Evolutionary conservation across 2,797 vertebrate species (phyloP).

Genomic region (Acropternis orthonyx): DNA sequence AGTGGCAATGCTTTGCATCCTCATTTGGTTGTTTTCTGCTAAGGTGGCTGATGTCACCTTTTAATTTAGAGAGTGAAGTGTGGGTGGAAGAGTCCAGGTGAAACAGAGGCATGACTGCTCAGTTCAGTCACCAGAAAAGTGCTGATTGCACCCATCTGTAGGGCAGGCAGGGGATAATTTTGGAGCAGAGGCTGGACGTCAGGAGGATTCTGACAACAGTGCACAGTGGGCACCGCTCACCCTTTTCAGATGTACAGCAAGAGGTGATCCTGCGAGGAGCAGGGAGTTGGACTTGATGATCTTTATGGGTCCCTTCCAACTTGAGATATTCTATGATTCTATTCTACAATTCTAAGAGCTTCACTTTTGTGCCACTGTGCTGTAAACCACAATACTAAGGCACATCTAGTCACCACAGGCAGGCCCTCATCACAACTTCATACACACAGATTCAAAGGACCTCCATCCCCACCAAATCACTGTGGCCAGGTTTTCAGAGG

Average conservation of each 20-base stretch:
- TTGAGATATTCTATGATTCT: not conserved
- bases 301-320: not conserved
- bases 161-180: constrained; percentile 5
- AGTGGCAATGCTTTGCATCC: not conserved
- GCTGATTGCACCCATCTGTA: not conserved
- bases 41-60: not conserved
- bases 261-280: not conserved
- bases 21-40: not conserved
- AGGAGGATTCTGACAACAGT: not conserved
- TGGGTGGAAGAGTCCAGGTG: not conserved
- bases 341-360: not conserved
- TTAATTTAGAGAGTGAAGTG: not conserved
- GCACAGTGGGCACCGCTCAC: not conserved
- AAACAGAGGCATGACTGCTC: not conserved
- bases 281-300: not conserved
- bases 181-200: not conserved
- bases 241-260: not conserved
- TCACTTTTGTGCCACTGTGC: not conserved
- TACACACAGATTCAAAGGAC: not conserved
- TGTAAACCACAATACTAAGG: not conserved
- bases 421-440: not conserved
- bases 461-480: not conserved
- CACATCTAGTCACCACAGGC: not conserved
- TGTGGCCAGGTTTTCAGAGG: not conserved
- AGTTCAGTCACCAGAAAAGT: constrained; percentile 25